These are phyloP conservation scores for Nebria brevicollis DNA, from an alignment of 2,888 invertebrate species.

Conservation along the genomic window DNA sequence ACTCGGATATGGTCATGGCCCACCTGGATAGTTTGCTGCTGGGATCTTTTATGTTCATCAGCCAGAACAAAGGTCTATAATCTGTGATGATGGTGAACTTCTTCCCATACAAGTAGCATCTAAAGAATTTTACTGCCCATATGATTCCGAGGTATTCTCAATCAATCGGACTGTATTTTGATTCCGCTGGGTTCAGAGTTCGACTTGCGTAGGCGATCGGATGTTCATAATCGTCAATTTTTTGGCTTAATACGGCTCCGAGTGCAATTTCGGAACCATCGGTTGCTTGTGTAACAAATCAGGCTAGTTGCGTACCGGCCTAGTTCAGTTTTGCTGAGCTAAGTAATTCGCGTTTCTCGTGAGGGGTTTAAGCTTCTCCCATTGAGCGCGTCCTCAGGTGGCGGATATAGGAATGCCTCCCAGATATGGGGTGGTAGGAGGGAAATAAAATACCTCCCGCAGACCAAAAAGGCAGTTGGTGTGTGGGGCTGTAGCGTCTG, in stretches of 20 bases:
- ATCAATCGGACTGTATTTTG: constrained; percentile 51
- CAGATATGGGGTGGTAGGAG: too few species aligned
- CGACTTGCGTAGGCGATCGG: constrained; percentile 52
- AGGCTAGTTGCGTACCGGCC: too few species aligned
- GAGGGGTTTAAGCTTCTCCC: too few species aligned
- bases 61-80: constrained; percentile 50
- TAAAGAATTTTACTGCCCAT: constrained; percentile 50
- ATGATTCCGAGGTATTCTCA: constrained; percentile 52
- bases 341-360: too few species aligned
- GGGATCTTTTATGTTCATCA: constrained; percentile 49
- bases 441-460: too few species aligned
- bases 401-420: too few species aligned
- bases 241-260: constrained; percentile 49
- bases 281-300: constrained; percentile 47
- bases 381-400: too few species aligned
- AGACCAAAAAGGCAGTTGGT: too few species aligned
- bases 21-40: constrained; percentile 50
- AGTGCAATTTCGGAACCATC: constrained; percentile 50
- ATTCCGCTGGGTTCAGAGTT: constrained; percentile 48
- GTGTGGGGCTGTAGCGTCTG: too few species aligned
- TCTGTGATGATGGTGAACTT: constrained; percentile 52
- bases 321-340: too few species aligned
- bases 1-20: constrained; percentile 37
- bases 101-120: constrained; percentile 51
- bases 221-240: constrained; percentile 37